Conservation (phyloP, 2,113 vertebrate genomes). For the Daboia siamensis region DNA sequence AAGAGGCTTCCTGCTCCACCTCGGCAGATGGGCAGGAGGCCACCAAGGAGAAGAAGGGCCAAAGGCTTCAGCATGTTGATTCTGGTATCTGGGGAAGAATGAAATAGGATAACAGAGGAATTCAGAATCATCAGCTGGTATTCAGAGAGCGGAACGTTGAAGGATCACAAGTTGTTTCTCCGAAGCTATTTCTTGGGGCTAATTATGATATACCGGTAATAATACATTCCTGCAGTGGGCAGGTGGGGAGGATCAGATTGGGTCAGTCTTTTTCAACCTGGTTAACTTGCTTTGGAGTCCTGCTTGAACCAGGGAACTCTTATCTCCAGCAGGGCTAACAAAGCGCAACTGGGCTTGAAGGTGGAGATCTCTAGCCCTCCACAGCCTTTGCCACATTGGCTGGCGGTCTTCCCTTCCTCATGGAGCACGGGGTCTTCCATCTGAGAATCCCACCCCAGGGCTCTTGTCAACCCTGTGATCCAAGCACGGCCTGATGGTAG, state of each 20-base stretch:
- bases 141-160: not conserved
- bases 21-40: constrained; percentile 47
- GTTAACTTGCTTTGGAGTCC: not conserved
- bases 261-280: no score
- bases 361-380: not conserved
- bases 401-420: not conserved
- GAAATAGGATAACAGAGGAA: not conserved
- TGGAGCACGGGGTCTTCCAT: no score
- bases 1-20: constrained; percentile 10
- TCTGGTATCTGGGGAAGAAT: constrained; percentile 9
- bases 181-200: no score
- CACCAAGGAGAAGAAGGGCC: constrained; percentile 54
- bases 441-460: no score
- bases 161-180: no score
- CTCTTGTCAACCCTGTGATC: no score
- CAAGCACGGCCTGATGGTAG: no score
- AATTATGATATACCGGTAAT: not conserved
- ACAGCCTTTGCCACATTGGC: not conserved
- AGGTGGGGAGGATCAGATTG: no score
- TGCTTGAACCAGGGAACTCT: not conserved
- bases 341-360: not conserved
- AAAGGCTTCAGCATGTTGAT: not conserved
- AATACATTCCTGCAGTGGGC: not conserved
- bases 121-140: not conserved
- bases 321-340: not conserved